Conservation (phyloP, 2,113 vertebrate species). For the Dryoscopus gambensis region DNA sequence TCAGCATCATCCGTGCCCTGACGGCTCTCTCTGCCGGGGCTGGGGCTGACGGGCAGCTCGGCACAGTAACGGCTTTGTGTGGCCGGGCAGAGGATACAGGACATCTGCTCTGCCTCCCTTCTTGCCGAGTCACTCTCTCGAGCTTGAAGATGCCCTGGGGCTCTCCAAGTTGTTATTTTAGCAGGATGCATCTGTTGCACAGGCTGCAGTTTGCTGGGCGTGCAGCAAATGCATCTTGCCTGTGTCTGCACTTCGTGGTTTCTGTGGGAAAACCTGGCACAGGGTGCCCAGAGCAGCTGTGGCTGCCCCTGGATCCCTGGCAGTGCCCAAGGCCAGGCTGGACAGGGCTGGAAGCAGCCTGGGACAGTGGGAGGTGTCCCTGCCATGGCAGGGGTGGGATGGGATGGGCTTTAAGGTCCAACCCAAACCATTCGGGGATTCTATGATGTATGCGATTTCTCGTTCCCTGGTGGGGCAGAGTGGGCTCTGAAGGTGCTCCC, state of each 20-base stretch:
- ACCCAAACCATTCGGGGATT: background rate
- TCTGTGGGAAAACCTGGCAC: background rate
- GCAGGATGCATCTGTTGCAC: background rate
- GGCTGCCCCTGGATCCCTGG: background rate
- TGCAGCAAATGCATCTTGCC: background rate
- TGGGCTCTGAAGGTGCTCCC: background rate
- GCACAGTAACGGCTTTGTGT: background rate
- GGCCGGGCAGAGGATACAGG: background rate
- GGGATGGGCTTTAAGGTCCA: background rate
- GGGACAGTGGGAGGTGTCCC: background rate
- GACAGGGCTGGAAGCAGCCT: background rate
- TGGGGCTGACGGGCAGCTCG: background rate
- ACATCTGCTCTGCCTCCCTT: background rate
- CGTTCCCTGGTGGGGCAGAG: background rate
- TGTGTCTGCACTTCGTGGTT: background rate
- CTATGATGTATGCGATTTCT: background rate
- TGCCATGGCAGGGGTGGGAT: background rate
- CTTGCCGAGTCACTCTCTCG: background rate
- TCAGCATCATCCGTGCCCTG: background rate
- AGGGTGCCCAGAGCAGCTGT: background rate
- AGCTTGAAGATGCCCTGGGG: background rate
- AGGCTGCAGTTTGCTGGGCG: background rate
- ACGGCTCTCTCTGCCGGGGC: background rate
- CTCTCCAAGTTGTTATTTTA: conserved; percentile 10
- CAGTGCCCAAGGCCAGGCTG: rapidly evolving